Evolutionary conservation across 2,113 vertebrate genomes (phyloP), one percentile per base, ranked within the genome.

Genomic region (Perccottus glenii): DNA sequence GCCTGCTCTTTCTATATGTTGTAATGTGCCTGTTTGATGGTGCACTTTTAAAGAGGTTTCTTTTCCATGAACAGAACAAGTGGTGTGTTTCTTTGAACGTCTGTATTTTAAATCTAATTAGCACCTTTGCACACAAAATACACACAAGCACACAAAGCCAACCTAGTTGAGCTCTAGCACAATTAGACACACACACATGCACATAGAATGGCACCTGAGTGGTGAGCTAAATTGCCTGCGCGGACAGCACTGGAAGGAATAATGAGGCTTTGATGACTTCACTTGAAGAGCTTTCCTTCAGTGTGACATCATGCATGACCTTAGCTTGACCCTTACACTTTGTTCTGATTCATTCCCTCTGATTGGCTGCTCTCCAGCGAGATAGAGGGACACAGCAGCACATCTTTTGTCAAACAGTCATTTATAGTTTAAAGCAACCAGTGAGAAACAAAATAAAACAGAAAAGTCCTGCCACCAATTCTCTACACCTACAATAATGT

Each of bases 181-280:
- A 77, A 80, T 83, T 55, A 76, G 56, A 38, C 42, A 77, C 47
- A 67, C 35, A 58, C 19, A 48, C 42, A 58, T 42, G 53, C 10
- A 65, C 27, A 32, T 51, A 19, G 64, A 53, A n/a, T 9, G 52
- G 35, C 16, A 67, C 73, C 65, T 77, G 77, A 84, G 61, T 72
- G 70, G 61, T 69, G 65, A 59, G 77, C 78, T 85, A 82, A 84
- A 87, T 87, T 78, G 55, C 63, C 55, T 8, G 2, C 80, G 70
- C 40, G 9, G 70, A 66, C 73, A 33, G 19, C 66, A 77, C 64
- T 75, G 71, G 80, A 87, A 82, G 74, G 78, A 86, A 83, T 85
- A 89, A 87, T 86, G 80, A 86, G 73, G 62, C 82, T 82, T 85
- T 89, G 81, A 89, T 84, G 78, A 82, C 76, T 87, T 87, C 75